Evolutionary conservation across 2,113 vertebrate genomes (phyloP), one percentile per base, ranked within the genome.

Genomic region (Orcinus orca): DNA sequence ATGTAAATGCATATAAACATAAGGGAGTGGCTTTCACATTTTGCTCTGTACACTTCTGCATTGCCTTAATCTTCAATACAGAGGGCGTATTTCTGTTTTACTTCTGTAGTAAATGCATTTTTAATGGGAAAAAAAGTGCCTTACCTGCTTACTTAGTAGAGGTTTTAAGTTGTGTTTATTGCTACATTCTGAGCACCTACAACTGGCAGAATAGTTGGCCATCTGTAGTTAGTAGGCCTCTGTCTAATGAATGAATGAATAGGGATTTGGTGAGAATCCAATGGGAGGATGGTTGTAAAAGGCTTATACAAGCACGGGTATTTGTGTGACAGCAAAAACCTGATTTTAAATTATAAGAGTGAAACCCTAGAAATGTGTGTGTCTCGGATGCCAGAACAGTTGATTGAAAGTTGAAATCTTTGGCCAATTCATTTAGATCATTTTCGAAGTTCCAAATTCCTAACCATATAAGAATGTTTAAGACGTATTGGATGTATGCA

Each of bases 391-490:
- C 53, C 29, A 68, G 63, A 87, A 77, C 38, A 83, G 41, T n/a
- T 93, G 76, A 93, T 68, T 55, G 80, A 96, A 96, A 92, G 65
- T 29, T 86, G 36, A 70, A 93, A 79, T 79, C 55, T 70, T 90
- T 84, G 76, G 31, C 65, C 80, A 83, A 31, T 67, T 65, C 33
- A 74, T 83, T 90, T 81, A 81, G 83, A 60, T 96, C 44, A 31
- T 58, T 92, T 76, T 76, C 68, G 36, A 88, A 88, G 23, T 88
- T 85, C 62, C 83, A 93, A 79, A 83, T 95, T 87, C 53, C 65
- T 87, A 89, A 60, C 21, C n/a, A 55, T 17, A 38, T 65, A 82
- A 94, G 74, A 93, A 87, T 81, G 36, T 92, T 95, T 71, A 82
- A 77, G 44, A 73, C 50, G 14, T 80, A 38, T 83, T 84, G 86